Conservation (phyloP, 2,888 invertebrate species). For the Pemphredon lugubris region DNA sequence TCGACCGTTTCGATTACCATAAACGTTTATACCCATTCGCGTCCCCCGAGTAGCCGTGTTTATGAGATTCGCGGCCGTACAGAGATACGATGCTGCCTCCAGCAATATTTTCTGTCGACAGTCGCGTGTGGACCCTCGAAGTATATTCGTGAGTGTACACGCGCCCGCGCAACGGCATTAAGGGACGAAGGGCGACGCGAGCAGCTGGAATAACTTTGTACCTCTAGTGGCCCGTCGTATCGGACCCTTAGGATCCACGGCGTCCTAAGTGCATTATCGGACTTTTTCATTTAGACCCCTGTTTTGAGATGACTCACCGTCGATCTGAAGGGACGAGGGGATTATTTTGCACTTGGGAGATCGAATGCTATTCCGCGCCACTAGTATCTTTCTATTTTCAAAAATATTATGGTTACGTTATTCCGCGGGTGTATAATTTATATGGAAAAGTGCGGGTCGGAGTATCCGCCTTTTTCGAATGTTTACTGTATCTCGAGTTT, state of each 20-base stretch:
- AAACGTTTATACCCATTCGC: constrained; percentile 23
- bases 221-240: constrained; percentile 7
- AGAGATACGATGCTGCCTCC: neutral
- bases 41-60: constrained; percentile 21
- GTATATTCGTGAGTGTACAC: constrained; percentile 12
- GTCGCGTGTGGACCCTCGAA: constrained; percentile 5
- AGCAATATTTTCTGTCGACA: constrained; percentile 22
- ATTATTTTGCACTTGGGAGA: neutral
- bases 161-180: too few species aligned
- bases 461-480: too few species aligned
- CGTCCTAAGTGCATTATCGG: constrained; percentile 13
- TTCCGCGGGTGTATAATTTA: too few species aligned
- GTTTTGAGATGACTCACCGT: constrained; percentile 26
- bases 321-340: neutral
- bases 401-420: neutral
- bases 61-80: neutral
- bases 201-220: constrained; percentile 40
- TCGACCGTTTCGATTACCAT: constrained; percentile 7
- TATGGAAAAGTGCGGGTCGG: too few species aligned
- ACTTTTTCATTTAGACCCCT: constrained; percentile 22
- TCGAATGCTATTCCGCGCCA: too few species aligned
- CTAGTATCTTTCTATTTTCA: too few species aligned
- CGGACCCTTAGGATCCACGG: constrained; percentile 20
- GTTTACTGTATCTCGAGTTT: too few species aligned
- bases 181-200: constrained; percentile 20